Base-by-base conservation (phyloP, 2,888 invertebrate species). In the Malthinus flaveolus region DNA sequence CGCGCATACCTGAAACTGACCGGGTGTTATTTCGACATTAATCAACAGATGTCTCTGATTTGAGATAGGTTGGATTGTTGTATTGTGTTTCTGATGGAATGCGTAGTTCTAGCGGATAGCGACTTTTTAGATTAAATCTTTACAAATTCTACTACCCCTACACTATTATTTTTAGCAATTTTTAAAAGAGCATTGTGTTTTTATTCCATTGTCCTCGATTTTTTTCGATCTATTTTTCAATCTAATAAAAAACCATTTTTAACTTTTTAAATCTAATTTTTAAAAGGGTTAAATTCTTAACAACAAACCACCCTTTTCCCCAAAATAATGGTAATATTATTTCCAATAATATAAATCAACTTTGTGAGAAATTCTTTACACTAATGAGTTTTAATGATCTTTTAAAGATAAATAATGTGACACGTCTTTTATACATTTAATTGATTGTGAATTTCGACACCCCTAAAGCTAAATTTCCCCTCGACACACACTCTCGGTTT, bases 11-110 rank as follows among this genome's bases (percentile, higher is more conserved):
- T 73, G 72, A 63, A 23, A 57, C 61, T 53, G 54, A 59, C 62
- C 61, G 59, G 61, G 61, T 62, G 64, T 61, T 61, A 65, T 61
- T 64, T 67, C 64, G 63, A 66, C 70, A 71, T 72, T 71, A 73
- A 73, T 72, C 72, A 73, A 68, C 67, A 65, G 62, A 71, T 71
- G 71, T 73, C 68, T 67, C 68, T 65, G 67, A 69, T 71, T 66
- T 69, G 68, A 71, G 70, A 70, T 64, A 68, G 69, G 70, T 70
- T 63, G 64, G 62, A 64, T 59, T 49, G 58, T 35, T 42, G 63
- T 60, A 67, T 68, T 70, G 70, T 69, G 65, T 68, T 59, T 55
- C 47, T 58, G 60, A 59, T 59, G 63, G 67, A 66, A 67, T 66
- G 64, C 64, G 65, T 62, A 63, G 58, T 62, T 58, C 64, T 61